Percentiles rank a stretch among this genome's conserved stretches.
Conservation (phyloP, 2,888 invertebrate genomes). For the Coleophora deauratella region DNA sequence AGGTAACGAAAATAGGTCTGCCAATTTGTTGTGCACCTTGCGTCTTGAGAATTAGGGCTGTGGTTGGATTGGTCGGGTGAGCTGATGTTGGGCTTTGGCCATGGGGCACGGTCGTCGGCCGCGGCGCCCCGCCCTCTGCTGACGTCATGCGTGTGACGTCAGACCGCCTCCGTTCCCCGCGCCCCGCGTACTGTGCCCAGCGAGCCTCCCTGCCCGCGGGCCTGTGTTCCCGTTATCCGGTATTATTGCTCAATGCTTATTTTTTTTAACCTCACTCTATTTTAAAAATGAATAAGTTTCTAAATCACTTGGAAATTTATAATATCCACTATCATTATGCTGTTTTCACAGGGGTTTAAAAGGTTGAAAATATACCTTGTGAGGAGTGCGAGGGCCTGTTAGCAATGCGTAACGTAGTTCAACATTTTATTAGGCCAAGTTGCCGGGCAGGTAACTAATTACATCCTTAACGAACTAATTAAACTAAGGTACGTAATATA, state of each 20-base stretch:
- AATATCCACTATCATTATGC: too few species aligned
- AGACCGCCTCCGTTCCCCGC: slow-evolving; percentile 41
- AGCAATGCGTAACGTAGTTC: too few species aligned
- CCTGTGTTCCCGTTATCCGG: slow-evolving; percentile 23
- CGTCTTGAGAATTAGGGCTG: background rate
- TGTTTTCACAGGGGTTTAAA: too few species aligned
- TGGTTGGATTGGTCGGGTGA: slow-evolving; percentile 4
- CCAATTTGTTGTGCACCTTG: too few species aligned
- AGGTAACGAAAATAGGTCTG: too few species aligned
- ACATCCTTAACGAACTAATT: too few species aligned
- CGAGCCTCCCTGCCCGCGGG: slow-evolving; percentile 3
- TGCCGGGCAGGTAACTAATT: too few species aligned
- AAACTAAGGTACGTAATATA: too few species aligned
- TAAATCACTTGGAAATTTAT: slow-evolving; percentile 2
- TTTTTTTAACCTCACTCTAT: slow-evolving; percentile 31
- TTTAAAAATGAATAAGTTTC: slow-evolving; percentile 25
- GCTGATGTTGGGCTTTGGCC: slow-evolving; percentile 8
- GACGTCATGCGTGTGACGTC: slow-evolving; percentile 67
- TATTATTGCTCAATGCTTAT: slow-evolving; percentile 28
- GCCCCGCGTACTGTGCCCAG: slow-evolving; percentile 21
- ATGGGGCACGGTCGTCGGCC: slow-evolving; percentile 43
- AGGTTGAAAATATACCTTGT: too few species aligned
- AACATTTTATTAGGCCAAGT: too few species aligned
- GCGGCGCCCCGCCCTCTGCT: slow-evolving; percentile 40
- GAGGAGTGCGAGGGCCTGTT: too few species aligned